phyloP scores from a whole-genome alignment of 2,888 invertebrate genomes.

The Cerastoderma edule region DNA sequence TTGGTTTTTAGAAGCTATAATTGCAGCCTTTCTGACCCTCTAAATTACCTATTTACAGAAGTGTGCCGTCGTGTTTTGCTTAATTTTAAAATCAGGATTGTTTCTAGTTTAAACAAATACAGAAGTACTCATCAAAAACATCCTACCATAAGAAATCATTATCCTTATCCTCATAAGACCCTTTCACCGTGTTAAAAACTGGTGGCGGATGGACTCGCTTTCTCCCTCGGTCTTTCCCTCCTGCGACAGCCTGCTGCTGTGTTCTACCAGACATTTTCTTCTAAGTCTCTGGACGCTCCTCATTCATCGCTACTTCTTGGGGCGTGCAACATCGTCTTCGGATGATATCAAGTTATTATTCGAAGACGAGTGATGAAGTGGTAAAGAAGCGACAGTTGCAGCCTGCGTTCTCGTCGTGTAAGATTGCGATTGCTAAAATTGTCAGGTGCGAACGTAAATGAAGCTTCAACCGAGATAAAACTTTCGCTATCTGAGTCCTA shows the following conservation, averaged over 20 bases:
- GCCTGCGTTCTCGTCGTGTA: background rate
- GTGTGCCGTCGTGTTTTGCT: too few species aligned
- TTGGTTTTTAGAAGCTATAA: too few species aligned
- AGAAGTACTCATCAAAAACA: background rate
- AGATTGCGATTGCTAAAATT: background rate
- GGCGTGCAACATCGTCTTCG: background rate
- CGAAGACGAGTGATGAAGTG: background rate
- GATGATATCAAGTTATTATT: background rate
- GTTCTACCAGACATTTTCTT: conserved; percentile 60
- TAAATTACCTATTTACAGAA: too few species aligned
- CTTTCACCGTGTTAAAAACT: conserved; percentile 79
- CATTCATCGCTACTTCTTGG: background rate
- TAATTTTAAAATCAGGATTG: too few species aligned
- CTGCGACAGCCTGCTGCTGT: conserved; percentile 50
- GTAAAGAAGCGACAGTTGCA: background rate
- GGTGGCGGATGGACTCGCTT: conserved; percentile 79
- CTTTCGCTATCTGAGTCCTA: background rate
- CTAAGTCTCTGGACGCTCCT: background rate
- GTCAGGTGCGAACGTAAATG: background rate
- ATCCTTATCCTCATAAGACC: conserved; percentile 82
- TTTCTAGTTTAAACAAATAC: background rate
- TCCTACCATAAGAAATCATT: conserved; percentile 82
- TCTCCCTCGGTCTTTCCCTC: conserved; percentile 46
- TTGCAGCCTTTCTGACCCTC: too few species aligned
- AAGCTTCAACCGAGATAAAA: background rate